These are phyloP conservation scores for Cepphus grylle DNA, from an alignment of 2,113 vertebrate genomes.

Conservation along the genomic window DNA sequence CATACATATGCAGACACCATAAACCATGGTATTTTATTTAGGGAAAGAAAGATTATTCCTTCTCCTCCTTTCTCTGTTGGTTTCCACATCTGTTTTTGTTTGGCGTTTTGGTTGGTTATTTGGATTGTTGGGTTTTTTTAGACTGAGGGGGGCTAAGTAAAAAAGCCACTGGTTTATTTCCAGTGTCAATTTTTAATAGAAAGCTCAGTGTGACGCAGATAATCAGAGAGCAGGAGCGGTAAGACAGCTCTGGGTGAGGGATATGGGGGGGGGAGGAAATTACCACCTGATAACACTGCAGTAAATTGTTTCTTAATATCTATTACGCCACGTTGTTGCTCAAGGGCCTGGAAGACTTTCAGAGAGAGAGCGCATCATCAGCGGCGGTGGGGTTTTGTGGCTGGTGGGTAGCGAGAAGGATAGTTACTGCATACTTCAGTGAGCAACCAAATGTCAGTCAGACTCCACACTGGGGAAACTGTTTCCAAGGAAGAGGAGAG, in stretches of 20 bases:
- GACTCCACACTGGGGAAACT: background rate
- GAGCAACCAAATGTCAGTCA: background rate
- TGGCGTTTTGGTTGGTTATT: constrained; percentile 32
- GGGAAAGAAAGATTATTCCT: background rate
- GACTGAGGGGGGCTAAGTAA: background rate
- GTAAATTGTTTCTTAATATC: background rate
- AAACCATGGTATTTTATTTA: background rate
- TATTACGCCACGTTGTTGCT: background rate
- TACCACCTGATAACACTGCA: constrained; percentile 31
- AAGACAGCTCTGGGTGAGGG: background rate
- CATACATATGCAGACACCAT: background rate
- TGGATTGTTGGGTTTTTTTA: constrained; percentile 12
- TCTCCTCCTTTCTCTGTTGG: background rate
- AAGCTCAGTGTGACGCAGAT: background rate
- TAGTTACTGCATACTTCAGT: background rate
- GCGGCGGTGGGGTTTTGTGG: background rate
- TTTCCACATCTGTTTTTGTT: constrained; percentile 13
- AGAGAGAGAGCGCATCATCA: background rate
- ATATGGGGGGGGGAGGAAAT: background rate
- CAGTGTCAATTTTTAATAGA: constrained; percentile 53
- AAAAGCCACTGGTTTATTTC: constrained; percentile 66
- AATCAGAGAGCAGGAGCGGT: background rate
- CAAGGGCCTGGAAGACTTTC: background rate
- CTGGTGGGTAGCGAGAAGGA: background rate
- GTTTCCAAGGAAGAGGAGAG: background rate